These are phyloP conservation scores for Deilephila elpenor DNA, from an alignment of 2,888 invertebrate species.

Conservation along the genomic window DNA sequence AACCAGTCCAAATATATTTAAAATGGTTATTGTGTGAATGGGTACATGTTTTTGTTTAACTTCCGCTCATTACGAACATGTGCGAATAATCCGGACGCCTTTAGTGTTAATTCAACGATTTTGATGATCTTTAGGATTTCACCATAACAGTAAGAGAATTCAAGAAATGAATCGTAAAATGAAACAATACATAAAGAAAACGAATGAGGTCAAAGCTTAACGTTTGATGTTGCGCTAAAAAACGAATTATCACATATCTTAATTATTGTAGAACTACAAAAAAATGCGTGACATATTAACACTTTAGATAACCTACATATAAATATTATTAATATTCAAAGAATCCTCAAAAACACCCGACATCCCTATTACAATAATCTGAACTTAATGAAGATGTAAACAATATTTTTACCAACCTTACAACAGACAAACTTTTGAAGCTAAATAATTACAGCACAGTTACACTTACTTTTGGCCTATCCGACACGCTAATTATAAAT, in stretches of 20 bases:
- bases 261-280: no score
- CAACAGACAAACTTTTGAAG: background rate
- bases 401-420: background rate
- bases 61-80: background rate
- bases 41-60: background rate
- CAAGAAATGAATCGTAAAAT: background rate
- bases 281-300: no score
- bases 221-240: no score
- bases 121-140: background rate
- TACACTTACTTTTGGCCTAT: background rate
- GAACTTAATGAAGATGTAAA: background rate
- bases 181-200: background rate
- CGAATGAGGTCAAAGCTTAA: no score
- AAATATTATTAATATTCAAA: no score
- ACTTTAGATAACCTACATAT: no score
- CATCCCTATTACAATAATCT: no score
- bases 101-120: no score
- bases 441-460: background rate
- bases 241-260: no score
- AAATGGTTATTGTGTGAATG: slow-evolving; percentile 2
- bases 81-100: background rate
- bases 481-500: slow-evolving; percentile 6
- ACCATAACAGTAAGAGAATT: no score
- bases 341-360: no score
- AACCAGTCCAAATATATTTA: background rate